A percentile compares a stretch with the other conserved stretches of the same genome.
Conservation (phyloP, 2,888 invertebrate genomes). For the Lucinisca nassula region DNA sequence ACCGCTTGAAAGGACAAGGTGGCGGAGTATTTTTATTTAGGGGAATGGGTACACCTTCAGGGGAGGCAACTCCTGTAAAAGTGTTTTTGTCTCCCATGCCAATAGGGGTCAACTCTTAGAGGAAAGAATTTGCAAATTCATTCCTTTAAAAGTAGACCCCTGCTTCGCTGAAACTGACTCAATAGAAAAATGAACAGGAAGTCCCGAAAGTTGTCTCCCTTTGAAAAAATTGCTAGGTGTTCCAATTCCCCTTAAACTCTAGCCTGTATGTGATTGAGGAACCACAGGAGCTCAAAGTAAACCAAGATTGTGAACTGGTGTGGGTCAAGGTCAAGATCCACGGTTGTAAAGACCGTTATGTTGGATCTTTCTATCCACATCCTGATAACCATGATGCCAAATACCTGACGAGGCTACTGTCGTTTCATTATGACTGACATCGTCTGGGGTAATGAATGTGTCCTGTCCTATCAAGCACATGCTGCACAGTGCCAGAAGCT, state of each 20-base stretch:
- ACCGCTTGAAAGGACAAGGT: neutral
- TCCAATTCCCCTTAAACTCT: neutral
- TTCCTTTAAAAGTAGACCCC: no score
- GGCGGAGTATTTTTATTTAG: no score
- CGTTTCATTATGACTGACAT: neutral
- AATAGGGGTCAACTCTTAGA: no score
- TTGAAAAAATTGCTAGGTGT: no score
- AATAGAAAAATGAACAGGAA: no score
- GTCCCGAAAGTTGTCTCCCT: no score
- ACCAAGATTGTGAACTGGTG: neutral
- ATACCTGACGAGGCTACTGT: neutral
- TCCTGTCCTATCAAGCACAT: neutral
- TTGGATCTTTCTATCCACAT: neutral
- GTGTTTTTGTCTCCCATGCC: no score
- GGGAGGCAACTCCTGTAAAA: no score
- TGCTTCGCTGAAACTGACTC: no score
- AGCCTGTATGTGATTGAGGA: neutral
- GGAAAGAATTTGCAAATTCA: no score
- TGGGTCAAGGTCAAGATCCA: neutral
- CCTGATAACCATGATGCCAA: neutral
- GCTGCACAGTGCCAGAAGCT: neutral
- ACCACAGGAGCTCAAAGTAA: neutral
- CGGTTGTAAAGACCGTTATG: neutral
- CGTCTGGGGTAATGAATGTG: neutral
- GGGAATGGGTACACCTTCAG: no score